Evolutionary conservation across 2,888 invertebrate genomes (phyloP), one percentile per base, ranked within the genome.

Genomic region (Cephus rjabovi): DNA sequence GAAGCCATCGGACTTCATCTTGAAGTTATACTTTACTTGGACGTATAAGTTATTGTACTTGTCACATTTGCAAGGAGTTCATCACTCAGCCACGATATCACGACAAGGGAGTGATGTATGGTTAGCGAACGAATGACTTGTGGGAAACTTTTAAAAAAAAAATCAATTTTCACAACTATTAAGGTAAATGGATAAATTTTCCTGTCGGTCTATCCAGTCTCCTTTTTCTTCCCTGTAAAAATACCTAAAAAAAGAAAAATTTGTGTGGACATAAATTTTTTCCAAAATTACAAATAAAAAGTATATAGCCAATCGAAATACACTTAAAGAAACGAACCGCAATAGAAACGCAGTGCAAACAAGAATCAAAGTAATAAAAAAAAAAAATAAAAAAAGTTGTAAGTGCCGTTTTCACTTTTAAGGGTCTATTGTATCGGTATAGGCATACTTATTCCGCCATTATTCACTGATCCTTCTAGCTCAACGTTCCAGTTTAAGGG

Each of bases 41-140:
- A 56, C 56, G 15, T 56, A 23, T 56, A 56, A 79, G 75, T 81
- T 80, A 82, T 81, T 83, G 34, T 34, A 80, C 83, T 83, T 81
- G 83, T 80, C 81, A 79, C 79, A 82, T 84, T 83, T 81, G 76
- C 79, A 79, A 79, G 76, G 74, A 80, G 81, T 81, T 80, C 83
- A 83, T 84, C 81, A 82, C 79, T 81, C 83, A 82, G 75, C 75
- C 78, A 23, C 30, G 31, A 33, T 71, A 34, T 79, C 81, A 74
- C 76, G 80, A 81, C 82, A 80, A 79, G 76, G 76, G 76, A 76
- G 75, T 83, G 81, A 82, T 82, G 74, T 79, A 82, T 82, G 76
- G 79, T 33, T 11, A 71, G 71, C 1, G 34, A 34, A 9, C 11
- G 34, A 3, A 71, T 34, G 71, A 71, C 71, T 71, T 34, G 71